Percentiles rank a stretch among this genome's conserved stretches.
phyloP scores from a whole-genome alignment of 2,797 vertebrate genomes.

The Coilia nasus region DNA sequence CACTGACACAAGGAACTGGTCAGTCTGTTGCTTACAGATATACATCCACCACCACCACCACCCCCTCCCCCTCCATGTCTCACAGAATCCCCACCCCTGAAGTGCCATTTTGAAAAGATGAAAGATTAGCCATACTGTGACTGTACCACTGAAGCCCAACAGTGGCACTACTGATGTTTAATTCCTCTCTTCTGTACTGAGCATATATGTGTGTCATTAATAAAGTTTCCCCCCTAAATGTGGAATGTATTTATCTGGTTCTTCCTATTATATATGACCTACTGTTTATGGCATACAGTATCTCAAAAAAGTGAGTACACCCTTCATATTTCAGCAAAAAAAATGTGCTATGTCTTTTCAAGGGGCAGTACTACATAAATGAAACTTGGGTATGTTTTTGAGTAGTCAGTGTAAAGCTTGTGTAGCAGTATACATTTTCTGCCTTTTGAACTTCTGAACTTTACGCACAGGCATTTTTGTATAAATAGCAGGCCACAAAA shows the following conservation, averaged over 20 bases:
- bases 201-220: constrained; percentile 7
- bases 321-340: too few species aligned
- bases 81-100: not conserved
- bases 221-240: not conserved
- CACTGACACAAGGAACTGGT: not conserved
- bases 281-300: not conserved
- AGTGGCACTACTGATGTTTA: constrained; percentile 5
- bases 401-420: too few species aligned
- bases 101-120: not conserved
- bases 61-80: not conserved
- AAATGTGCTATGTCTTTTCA: too few species aligned
- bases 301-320: too few species aligned
- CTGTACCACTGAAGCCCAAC: not conserved
- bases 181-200: not conserved
- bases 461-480: too few species aligned
- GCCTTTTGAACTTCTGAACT: too few species aligned
- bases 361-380: too few species aligned
- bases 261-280: not conserved
- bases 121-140: constrained; percentile 18
- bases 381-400: too few species aligned
- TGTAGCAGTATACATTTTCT: too few species aligned
- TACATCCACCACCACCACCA: not conserved
- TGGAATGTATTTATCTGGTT: not conserved
- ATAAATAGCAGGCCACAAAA: too few species aligned
- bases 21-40: not conserved